Evolutionary conservation across 2,113 vertebrate genomes (phyloP), one percentile per base, ranked within the genome.

Genomic region (Campylomormyrus numenius): DNA sequence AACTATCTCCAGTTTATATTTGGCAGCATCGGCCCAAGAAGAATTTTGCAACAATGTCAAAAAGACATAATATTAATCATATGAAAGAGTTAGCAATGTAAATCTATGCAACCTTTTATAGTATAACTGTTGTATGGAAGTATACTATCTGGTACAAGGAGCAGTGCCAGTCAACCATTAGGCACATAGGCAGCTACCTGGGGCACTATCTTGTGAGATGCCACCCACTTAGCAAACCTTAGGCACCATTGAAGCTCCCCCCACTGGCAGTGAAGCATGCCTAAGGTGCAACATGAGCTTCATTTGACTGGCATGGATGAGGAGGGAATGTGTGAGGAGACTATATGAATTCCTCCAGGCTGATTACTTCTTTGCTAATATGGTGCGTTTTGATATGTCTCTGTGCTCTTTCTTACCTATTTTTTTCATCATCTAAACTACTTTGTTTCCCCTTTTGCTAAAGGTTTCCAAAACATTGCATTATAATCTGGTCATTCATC

Each of bases 381-480:
- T 45, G 46, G 21, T 7, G 10, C 24, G 80, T 42, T 85, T 84
- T 42, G 39, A n/a, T 19, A 19, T 84, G 80, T 24, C 80, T 24
- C 80, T 19, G 80, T 19, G 2, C 17, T 46, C 80, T 21, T 9
- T 46, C 8, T n/a, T 45, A 70, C 62, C n/a, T 48, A 4, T n/a
- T 24, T 31, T 31, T 31, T 46, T 85, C 83, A 85, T 85, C 83
- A n/a, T 85, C 83, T 85, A 42, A 17, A 19, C 62, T 45, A 19
- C 35, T 66, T 46, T 5, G 45, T 5, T 70, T 66, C 58, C 88
- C 42, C 42, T 13, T 17, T 45, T n/a, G 42, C 62, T 27, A 45
- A 74, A 74, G 5, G 13, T 80, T 80, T 89, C 88, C 46, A 80
- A 77, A 89, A 89, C 88, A 89, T 49, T 49, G 58, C 46, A 66